These are phyloP conservation scores for Gastrophysa polygoni DNA, from an alignment of 2,888 invertebrate genomes.

Conservation along the genomic window DNA sequence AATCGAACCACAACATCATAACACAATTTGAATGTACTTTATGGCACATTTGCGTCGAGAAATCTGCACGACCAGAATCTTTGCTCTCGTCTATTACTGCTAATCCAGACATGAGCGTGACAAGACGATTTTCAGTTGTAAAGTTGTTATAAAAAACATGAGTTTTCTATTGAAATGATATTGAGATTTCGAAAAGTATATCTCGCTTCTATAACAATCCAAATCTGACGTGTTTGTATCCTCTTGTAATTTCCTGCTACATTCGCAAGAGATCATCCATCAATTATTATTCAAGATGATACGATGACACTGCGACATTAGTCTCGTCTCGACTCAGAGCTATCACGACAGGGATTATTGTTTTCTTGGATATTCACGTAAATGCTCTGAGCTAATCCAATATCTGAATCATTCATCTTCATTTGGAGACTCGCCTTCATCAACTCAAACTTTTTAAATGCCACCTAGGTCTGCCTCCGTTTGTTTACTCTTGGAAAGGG, in stretches of 20 bases:
- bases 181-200: too few species aligned
- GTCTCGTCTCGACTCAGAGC: slow-evolving; percentile 21
- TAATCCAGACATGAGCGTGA: slow-evolving; percentile 15
- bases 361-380: slow-evolving; percentile 49
- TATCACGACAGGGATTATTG: slow-evolving; percentile 43
- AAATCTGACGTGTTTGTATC: not conserved
- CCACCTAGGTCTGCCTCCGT: slow-evolving; percentile 52
- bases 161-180: too few species aligned
- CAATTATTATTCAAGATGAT: slow-evolving; percentile 32
- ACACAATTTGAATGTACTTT: slow-evolving; percentile 44
- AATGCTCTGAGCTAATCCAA: slow-evolving; percentile 58
- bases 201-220: not conserved
- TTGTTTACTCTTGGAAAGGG: slow-evolving; percentile 41
- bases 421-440: slow-evolving; percentile 60
- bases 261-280: slow-evolving; percentile 18
- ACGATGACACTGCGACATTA: slow-evolving; percentile 29
- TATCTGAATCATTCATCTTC: slow-evolving; percentile 61
- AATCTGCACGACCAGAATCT: slow-evolving; percentile 3
- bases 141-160: too few species aligned
- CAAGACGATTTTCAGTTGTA: not conserved
- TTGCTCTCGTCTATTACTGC: not conserved
- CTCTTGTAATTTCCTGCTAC: not conserved
- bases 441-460: slow-evolving; percentile 59
- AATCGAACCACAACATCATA: slow-evolving; percentile 45
- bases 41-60: slow-evolving; percentile 41